These are phyloP conservation scores for Saturnia pavonia DNA, from an alignment of 2,888 invertebrate genomes.

Conservation along the genomic window DNA sequence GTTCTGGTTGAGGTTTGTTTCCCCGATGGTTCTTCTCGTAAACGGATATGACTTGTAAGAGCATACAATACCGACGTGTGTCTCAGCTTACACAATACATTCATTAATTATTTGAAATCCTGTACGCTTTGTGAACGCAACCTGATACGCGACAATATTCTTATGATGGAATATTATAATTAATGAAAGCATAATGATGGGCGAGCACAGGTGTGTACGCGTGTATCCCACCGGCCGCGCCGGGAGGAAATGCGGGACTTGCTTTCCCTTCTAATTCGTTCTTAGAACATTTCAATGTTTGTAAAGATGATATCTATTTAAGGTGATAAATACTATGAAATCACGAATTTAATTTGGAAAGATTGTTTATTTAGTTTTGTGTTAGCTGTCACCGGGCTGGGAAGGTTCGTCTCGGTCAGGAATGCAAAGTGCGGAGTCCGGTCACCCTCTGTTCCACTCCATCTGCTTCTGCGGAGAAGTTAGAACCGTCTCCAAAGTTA, in stretches of 20 bases:
- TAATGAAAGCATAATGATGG: not conserved
- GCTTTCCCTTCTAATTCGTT: not conserved
- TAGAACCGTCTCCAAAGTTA: too few species aligned
- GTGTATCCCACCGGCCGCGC: not conserved
- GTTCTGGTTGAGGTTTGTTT: not conserved
- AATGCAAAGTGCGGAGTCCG: too few species aligned
- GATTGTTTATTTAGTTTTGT: not conserved
- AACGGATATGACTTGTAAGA: not conserved
- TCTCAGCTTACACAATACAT: not conserved
- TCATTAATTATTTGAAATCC: not conserved
- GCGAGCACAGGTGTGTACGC: not conserved
- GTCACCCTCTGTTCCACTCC: too few species aligned
- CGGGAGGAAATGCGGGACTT: not conserved
- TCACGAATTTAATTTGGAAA: not conserved
- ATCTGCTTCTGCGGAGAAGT: too few species aligned
- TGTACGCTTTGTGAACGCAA: not conserved
- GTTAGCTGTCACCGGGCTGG: not conserved
- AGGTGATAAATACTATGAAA: not conserved
- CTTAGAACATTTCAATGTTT: not conserved
- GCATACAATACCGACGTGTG: not conserved
- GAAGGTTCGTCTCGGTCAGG: too few species aligned
- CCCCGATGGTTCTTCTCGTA: not conserved
- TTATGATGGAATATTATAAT: slow-evolving; percentile 9
- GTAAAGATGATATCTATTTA: not conserved
- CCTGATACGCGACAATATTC: not conserved